Base-by-base conservation (phyloP, 2,888 invertebrate species). In the Nymphalis c-album region DNA sequence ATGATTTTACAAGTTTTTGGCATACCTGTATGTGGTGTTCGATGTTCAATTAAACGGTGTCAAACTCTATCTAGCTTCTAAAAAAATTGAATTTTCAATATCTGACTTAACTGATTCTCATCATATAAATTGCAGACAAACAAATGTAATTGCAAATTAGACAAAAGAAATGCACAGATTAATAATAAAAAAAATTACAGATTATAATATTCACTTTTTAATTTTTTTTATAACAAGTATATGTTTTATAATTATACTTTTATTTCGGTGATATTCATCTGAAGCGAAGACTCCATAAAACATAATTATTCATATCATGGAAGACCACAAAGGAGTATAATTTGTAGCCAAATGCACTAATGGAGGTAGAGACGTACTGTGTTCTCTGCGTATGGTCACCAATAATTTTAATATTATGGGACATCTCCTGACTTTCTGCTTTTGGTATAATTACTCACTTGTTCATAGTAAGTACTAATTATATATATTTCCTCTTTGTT, bases 261-360 rank as follows among this genome's bases (percentile, higher is more conserved):
- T 55, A 57, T 57, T 57, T 57, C 57, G 40, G 57, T 57, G 40
- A 18, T 26, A 57, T 48, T 17, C 5, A 48, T 57, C 40, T 57
- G 13, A 18, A 18, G 35, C 18, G n/a, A 57, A 57, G 40, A 35
- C 40, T 40, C 40, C 40, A 55, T 57, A 57, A 57, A 57, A 40
- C 35, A 40, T 35, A 57, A 57, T 57, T 57, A 57, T 57, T 57
- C 57, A 18, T 40, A 57, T 57, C 57, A 40, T 57, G 57, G 40
- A n/a, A 16, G 57, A 55, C 26, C 35, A 40, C 55, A 55, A 40
- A 57, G 57, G 48, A 13, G 40, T 57, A 57, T 57, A 57, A 57
- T 57, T 40, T 57, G 40, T 57, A 57, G 57, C 57, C 57, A 57
- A 57, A 57, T 57, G 57, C 57, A 57, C 57, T 57, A 57, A 57